phyloP scores from a whole-genome alignment of 1,140 invertebrate genomes.

The Chrysomallon squamiferum region DNA sequence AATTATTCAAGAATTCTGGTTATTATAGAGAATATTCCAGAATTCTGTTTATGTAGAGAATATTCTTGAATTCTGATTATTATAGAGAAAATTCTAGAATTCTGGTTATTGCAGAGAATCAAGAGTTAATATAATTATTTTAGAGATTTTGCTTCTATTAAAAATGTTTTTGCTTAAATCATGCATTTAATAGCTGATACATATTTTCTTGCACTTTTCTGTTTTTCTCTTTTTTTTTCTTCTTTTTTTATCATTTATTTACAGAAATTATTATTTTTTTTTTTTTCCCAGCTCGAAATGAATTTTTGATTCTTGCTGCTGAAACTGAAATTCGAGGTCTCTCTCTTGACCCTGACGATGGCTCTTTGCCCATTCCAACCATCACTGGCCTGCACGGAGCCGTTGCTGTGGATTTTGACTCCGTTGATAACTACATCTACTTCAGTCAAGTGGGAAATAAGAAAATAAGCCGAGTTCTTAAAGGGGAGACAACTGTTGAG shows the following conservation, averaged over 20 bases:
- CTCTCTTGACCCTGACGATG: slow-evolving; percentile 81
- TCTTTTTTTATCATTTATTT: too few species aligned
- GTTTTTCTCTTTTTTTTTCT: not conserved
- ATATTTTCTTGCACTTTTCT: not conserved
- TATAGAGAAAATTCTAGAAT: too few species aligned
- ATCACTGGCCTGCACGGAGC: slow-evolving; percentile 39
- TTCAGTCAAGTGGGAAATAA: slow-evolving; percentile 73
- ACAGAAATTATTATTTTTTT: too few species aligned
- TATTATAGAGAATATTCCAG: too few species aligned
- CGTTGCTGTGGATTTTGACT: slow-evolving; percentile 58
- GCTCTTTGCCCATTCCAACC: slow-evolving; percentile 83
- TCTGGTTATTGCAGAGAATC: too few species aligned
- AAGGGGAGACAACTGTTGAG: slow-evolving; percentile 31
- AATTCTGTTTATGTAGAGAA: too few species aligned
- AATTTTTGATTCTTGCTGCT: slow-evolving; percentile 91
- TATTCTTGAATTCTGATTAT: too few species aligned
- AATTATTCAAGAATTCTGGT: too few species aligned
- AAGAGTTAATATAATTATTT: too few species aligned
- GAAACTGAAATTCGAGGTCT: slow-evolving; percentile 88
- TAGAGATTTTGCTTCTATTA: too few species aligned
- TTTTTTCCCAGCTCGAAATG: slow-evolving; percentile 72
- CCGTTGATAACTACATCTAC: slow-evolving; percentile 63
- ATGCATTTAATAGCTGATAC: too few species aligned
- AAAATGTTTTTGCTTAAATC: too few species aligned
- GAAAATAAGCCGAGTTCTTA: slow-evolving; percentile 42